Conservation (phyloP, 2,113 vertebrate genomes). For the Polyodon spathula region DNA sequence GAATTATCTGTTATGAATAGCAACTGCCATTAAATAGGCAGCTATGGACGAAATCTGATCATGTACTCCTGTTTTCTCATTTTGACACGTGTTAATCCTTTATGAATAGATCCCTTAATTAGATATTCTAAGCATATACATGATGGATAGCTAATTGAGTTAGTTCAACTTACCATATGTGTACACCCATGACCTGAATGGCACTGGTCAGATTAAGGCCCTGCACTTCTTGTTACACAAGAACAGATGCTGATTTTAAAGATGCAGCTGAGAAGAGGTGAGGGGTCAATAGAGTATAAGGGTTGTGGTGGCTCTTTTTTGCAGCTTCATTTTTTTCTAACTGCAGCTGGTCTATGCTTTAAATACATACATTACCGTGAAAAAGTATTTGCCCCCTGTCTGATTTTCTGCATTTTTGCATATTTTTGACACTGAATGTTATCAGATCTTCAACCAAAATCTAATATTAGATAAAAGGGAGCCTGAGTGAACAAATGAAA, state of each 20-base stretch:
- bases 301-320: conserved; percentile 1
- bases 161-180: conserved; percentile 57
- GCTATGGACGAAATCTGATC: too few species aligned
- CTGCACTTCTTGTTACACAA: conserved; percentile 37
- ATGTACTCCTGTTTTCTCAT: too few species aligned
- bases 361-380: too few species aligned
- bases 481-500: too few species aligned
- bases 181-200: conserved; percentile 60
- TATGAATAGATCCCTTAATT: conserved; percentile 29
- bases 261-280: conserved; percentile 28
- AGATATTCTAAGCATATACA: conserved; percentile 70
- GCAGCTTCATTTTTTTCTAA: conserved; percentile 7
- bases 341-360: too few species aligned
- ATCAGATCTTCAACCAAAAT: too few species aligned
- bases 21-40: too few species aligned
- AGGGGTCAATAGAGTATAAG: conserved; percentile 19
- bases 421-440: too few species aligned
- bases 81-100: conserved; percentile 2
- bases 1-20: too few species aligned
- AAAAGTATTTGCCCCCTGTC: too few species aligned
- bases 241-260: conserved; percentile 44
- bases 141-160: conserved; percentile 74
- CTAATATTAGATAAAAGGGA: too few species aligned
- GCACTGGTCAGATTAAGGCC: conserved; percentile 55
- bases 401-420: too few species aligned